Evolutionary conservation across 2,888 invertebrate species (phyloP), one percentile per base, ranked within the genome.

Genomic region (Hirtodrosophila trivittata): DNA sequence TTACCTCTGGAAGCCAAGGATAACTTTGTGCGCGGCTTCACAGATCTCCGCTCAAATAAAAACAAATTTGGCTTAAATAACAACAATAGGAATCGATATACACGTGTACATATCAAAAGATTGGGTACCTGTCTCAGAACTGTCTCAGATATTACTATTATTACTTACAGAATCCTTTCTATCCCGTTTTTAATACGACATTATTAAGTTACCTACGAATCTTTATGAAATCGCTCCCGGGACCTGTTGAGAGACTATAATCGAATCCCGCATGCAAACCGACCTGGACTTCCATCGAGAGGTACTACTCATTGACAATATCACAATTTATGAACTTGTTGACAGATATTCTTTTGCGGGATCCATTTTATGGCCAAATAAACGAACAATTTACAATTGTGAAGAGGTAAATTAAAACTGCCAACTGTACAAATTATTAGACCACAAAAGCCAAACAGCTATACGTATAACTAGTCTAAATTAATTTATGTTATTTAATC

Each of bases 401-500:
- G 16, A 42, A 39, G 43, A 35, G 38, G 32, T 49, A 45, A 56
- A 66, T 66, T 51, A 46, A 72, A 73, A 47, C 46, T 58, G 77
- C 63, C 77, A 66, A 63, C 74, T 64, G 41, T 77, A 69, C 62
- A 83, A 73, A 83, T 83, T 66, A 73, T 74, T 67, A 42, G 35
- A 43, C 81, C 77, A 58, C 84, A 78, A 70, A 77, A 57, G 47
- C 56, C 58, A 21, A 54, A 65, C 50, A 55, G 52, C 50, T 28
- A 9, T 33, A 43, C 39, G 26, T 35, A 38, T 54, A 70, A 66
- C 69, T 69, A 77, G 69, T 71, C 62, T 49, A 69, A 78, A 76
- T 82, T 83, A 86, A 82, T 85, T 86, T 63, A 80, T 82, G 73
- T 74, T 77, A 76, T 83, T 86, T 71, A 54, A 83, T 55, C 58